These are phyloP conservation scores for Philypnodon macrostomus DNA, from an alignment of 2,797 vertebrate species.

Conservation along the genomic window DNA sequence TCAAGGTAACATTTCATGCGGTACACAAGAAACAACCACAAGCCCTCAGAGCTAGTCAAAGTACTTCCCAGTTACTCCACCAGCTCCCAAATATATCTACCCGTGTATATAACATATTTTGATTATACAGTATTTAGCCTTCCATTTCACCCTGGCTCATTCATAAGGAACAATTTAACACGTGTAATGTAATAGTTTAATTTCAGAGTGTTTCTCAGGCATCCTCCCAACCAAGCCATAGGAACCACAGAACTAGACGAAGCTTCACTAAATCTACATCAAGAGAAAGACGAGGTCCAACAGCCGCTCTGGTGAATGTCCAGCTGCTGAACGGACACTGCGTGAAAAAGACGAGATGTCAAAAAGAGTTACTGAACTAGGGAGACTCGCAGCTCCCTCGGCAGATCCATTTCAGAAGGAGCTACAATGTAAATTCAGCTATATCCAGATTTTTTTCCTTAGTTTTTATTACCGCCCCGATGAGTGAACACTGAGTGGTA, in stretches of 20 bases:
- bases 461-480: not conserved
- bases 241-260: constrained; percentile 24
- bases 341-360: constrained; percentile 19
- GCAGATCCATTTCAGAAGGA: constrained; percentile 8
- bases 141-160: constrained; percentile 33
- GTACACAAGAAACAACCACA: constrained; percentile 26
- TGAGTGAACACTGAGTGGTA: constrained; percentile 19
- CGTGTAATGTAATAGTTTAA: constrained; percentile 36
- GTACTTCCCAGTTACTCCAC: constrained; percentile 1
- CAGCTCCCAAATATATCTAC: constrained; percentile 14
- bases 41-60: constrained; percentile 20
- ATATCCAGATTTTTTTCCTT: not conserved
- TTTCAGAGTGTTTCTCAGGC: constrained; percentile 44
- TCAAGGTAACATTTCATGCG: constrained; percentile 3
- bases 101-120: constrained; percentile 33
- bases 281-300: constrained; percentile 12
- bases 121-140: constrained; percentile 35
- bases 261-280: constrained; percentile 17
- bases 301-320: constrained; percentile 19
- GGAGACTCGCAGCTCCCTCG: not conserved
- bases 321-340: constrained; percentile 43
- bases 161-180: constrained; percentile 41
- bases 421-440: constrained; percentile 6
- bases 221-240: constrained; percentile 44
- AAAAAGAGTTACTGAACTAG: constrained; percentile 12